Conservation (phyloP, 2,113 vertebrate species). For the Notiomystis cincta region DNA sequence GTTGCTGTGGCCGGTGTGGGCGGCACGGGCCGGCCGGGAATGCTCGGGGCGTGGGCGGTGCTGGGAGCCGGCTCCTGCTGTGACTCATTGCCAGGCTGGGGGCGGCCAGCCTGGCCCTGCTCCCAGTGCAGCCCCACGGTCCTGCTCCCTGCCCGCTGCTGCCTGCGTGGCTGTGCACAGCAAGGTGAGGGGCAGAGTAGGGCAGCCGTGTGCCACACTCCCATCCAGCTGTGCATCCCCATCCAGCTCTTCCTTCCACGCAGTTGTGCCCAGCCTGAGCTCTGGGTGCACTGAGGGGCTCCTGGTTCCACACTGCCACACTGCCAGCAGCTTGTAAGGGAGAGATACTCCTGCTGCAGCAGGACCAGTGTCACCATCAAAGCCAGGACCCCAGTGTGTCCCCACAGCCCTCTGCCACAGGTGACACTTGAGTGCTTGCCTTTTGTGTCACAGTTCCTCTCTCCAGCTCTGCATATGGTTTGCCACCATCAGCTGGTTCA, state of each 20-base stretch:
- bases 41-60: not conserved
- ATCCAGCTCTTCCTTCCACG: not conserved
- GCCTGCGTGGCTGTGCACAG: fast-evolving
- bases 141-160: fast-evolving
- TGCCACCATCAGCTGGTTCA: not conserved
- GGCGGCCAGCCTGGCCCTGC: not conserved
- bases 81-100: not conserved
- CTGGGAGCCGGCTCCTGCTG: not conserved
- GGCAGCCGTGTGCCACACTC: not conserved
- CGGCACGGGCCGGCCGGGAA: fast-evolving
- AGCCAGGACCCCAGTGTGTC: not conserved
- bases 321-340: not conserved
- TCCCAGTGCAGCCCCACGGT: not conserved
- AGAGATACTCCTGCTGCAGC: fast-evolving
- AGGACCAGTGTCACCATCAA: not conserved
- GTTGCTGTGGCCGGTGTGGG: not conserved
- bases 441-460: fast-evolving
- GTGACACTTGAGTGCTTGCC: not conserved
- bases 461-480: not conserved
- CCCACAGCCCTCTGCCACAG: fast-evolving
- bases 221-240: not conserved
- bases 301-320: not conserved
- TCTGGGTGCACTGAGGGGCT: not conserved
- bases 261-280: not conserved
- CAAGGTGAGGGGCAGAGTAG: not conserved